Conservation (phyloP, 2,888 invertebrate species). For the Meteorus colon region DNA sequence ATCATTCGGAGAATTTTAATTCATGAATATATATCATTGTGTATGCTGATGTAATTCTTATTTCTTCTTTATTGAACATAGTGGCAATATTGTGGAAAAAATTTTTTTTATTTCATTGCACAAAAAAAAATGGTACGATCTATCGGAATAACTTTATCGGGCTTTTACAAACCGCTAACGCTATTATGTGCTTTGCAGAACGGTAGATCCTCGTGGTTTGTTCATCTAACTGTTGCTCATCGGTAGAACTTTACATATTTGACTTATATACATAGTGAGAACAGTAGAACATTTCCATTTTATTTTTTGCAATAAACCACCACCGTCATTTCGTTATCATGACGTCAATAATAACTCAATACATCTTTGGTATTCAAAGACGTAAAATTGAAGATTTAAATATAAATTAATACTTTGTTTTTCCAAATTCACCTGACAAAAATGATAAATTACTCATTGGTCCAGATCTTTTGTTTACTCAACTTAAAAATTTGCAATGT, state of each 20-base stretch:
- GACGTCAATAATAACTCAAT: background rate
- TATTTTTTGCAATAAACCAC: background rate
- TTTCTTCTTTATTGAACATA: background rate
- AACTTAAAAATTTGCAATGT: no score
- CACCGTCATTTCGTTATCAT: background rate
- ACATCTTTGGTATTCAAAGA: background rate
- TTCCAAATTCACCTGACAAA: background rate
- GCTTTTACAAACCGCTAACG: background rate
- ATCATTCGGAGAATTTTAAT: background rate
- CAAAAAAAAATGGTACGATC: background rate
- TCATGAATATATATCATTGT: background rate
- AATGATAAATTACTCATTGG: background rate
- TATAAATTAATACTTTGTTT: background rate
- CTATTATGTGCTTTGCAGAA: background rate
- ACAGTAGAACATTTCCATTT: background rate
- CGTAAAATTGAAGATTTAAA: background rate
- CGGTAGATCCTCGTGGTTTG: background rate
- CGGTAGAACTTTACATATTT: background rate
- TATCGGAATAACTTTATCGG: background rate
- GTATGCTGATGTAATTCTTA: background rate
- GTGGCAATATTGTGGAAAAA: background rate
- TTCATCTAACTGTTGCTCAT: background rate
- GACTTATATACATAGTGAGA: background rate
- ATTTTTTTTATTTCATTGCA: background rate
- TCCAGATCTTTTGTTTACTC: no score